These are phyloP conservation scores for Cepphus grylle DNA, from an alignment of 2,113 vertebrate genomes.

Conservation along the genomic window DNA sequence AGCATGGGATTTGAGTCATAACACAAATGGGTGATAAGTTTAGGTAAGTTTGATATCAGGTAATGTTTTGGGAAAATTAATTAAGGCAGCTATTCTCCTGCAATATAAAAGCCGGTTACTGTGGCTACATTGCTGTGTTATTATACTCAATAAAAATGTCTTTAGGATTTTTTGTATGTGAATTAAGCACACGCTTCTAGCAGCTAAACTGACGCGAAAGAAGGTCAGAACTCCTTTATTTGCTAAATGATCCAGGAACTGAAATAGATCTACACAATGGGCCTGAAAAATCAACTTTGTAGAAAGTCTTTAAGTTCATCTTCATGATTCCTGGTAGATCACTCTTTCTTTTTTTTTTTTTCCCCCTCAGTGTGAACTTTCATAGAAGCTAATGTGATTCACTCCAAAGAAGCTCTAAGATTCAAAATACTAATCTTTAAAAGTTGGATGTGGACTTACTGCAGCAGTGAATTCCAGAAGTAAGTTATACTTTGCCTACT, in stretches of 20 bases:
- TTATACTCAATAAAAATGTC: background rate
- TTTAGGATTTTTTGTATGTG: background rate
- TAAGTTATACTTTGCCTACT: background rate
- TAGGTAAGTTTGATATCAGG: background rate
- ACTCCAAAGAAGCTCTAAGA: background rate
- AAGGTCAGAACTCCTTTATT: background rate
- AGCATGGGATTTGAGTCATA: background rate
- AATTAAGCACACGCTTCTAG: background rate
- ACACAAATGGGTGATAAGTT: background rate
- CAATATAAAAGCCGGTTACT: background rate
- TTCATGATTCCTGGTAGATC: background rate
- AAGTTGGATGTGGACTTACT: background rate
- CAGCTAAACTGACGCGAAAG: background rate
- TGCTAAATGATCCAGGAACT: background rate
- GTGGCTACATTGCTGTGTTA: background rate
- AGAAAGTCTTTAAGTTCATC: background rate
- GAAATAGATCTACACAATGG: background rate
- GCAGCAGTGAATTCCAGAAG: background rate
- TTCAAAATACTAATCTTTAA: background rate
- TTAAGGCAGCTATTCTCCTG: background rate
- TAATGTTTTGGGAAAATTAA: slow-evolving; percentile 20
- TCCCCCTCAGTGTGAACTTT: background rate
- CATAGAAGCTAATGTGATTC: background rate
- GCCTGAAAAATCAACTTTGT: background rate
- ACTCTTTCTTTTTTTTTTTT: background rate